phyloP scores from a whole-genome alignment of 2,888 invertebrate genomes.

The Xestia rhomboidea region DNA sequence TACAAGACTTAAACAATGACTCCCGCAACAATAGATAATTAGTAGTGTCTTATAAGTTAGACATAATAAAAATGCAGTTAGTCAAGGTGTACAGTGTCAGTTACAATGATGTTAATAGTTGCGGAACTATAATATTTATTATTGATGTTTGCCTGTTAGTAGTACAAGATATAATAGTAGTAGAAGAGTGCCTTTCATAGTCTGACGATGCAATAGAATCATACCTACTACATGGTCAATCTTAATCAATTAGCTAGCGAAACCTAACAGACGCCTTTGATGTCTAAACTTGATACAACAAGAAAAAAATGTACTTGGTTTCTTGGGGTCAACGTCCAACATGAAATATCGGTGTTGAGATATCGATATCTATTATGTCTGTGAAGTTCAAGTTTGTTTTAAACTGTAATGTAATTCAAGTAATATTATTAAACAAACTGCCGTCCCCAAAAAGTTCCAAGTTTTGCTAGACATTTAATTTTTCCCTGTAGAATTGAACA shows the following conservation, averaged over 20 bases:
- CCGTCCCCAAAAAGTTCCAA: no score
- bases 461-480: no score
- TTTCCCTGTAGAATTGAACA: not conserved
- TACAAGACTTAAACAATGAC: not conserved
- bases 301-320: no score
- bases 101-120: conserved; percentile 3
- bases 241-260: no score
- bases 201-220: not conserved
- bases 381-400: no score
- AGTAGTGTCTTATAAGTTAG: not conserved
- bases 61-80: not conserved
- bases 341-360: no score
- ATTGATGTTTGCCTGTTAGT: not conserved
- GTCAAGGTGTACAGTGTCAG: conserved; percentile 2
- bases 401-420: no score
- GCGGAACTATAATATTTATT: not conserved
- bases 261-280: no score
- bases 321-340: no score
- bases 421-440: no score
- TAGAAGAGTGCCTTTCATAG: not conserved
- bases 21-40: not conserved
- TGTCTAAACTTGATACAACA: no score
- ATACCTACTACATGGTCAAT: not conserved
- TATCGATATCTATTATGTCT: no score
- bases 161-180: not conserved